Conservation (phyloP, 2,113 vertebrate species). For the Tupaia tana region DNA sequence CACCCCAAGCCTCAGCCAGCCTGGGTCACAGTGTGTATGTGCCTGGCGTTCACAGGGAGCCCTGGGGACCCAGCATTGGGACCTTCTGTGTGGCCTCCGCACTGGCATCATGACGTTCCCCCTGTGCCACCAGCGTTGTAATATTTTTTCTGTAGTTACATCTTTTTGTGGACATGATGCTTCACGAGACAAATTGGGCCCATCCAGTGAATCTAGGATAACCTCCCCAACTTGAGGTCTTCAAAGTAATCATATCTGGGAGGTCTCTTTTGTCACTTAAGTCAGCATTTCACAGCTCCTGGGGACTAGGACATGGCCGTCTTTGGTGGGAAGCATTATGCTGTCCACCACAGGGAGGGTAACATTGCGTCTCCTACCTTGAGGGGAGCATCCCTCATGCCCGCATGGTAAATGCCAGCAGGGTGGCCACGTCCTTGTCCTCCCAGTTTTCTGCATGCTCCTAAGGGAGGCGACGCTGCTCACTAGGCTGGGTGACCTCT, state of each 20-base stretch:
- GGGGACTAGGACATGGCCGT: not conserved
- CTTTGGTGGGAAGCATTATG: not conserved
- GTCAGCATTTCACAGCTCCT: not conserved
- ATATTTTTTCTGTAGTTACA: not conserved
- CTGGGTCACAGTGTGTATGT: too few species aligned
- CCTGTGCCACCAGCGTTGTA: too few species aligned
- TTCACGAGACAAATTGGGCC: not conserved
- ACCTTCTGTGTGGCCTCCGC: too few species aligned
- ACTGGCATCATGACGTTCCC: too few species aligned
- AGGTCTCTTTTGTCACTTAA: not conserved
- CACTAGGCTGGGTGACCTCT: not conserved
- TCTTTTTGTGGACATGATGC: not conserved
- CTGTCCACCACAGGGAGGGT: not conserved
- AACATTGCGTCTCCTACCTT: too few species aligned
- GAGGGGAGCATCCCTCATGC: not conserved
- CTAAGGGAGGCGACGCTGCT: accelerated
- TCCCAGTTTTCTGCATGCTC: not conserved
- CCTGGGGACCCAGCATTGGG: too few species aligned
- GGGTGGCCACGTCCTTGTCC: not conserved
- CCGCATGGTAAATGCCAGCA: not conserved
- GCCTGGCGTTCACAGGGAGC: too few species aligned
- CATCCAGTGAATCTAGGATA: not conserved
- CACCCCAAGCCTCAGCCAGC: too few species aligned
- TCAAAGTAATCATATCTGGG: not conserved
- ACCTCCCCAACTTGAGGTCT: not conserved